Evolutionary conservation across 2,888 invertebrate species (phyloP).

Genomic region (Drosophila macrospina): DNA sequence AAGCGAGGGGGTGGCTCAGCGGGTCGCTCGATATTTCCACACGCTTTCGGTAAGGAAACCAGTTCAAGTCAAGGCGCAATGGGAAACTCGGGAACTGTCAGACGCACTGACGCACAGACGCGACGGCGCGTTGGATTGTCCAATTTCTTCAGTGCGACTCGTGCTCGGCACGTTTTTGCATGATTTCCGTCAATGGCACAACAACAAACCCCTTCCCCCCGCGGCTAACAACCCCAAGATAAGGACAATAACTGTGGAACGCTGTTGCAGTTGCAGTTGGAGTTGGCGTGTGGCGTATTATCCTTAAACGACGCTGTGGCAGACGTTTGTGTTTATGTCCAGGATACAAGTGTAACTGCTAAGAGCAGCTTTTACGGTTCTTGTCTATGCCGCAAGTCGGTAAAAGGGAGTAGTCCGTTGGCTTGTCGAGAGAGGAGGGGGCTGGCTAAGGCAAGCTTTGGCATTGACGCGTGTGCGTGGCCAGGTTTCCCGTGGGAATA

Average conservation of each 20-base stretch:
- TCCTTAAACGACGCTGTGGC: conserved; percentile 76
- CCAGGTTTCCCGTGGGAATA: conserved; percentile 75
- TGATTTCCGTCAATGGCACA: conserved; percentile 57
- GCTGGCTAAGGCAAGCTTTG: conserved; percentile 2
- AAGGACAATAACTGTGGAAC: conserved; percentile 18
- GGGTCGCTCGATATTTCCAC: conserved; percentile 9
- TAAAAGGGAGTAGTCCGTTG: neutral
- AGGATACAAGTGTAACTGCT: conserved; percentile 66
- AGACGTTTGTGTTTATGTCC: conserved; percentile 60
- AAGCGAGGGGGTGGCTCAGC: conserved; percentile 50
- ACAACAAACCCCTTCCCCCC: neutral
- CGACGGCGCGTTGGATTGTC: conserved; percentile 41
- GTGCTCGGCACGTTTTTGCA: conserved; percentile 77
- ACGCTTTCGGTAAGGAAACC: conserved; percentile 18
- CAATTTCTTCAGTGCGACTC: conserved; percentile 50
- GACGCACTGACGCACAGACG: conserved; percentile 58
- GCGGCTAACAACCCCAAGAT: conserved; percentile 54
- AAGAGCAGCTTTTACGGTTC: conserved; percentile 58
- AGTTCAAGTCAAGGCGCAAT: conserved; percentile 26
- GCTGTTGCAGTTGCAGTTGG: conserved; percentile 8
- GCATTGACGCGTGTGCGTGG: conserved; percentile 42
- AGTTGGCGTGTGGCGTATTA: conserved; percentile 72
- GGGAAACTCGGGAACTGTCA: conserved; percentile 59
- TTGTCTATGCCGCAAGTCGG: conserved; percentile 4
- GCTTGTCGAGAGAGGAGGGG: neutral